phyloP scores from a whole-genome alignment of 2,888 invertebrate genomes.

The Rhagonycha lutea region DNA sequence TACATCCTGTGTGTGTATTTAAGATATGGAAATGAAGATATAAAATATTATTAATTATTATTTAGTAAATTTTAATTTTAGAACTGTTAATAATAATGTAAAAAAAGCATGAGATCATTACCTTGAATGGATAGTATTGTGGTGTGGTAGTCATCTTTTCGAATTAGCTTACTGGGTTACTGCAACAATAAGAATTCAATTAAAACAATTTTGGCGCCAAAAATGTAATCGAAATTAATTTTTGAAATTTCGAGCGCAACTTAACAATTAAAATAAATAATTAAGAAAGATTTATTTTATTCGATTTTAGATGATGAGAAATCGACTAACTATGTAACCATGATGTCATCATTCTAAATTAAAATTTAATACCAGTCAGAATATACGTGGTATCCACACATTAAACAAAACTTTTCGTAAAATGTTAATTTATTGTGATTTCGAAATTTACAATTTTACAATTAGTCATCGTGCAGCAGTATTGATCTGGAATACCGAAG shows the following conservation, averaged over 20 bases:
- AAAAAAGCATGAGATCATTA: constrained; percentile 55
- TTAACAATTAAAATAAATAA: neutral
- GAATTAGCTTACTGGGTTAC: constrained; percentile 5
- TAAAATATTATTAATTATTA: neutral
- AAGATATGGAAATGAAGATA: neutral
- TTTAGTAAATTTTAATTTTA: neutral
- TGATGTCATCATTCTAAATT: constrained; percentile 21
- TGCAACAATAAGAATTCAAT: constrained; percentile 12
- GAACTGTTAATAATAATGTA: neutral
- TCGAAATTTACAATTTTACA: neutral
- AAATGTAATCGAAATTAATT: neutral
- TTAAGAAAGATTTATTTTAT: neutral
- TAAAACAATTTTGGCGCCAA: constrained; percentile 1
- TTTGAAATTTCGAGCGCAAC: neutral
- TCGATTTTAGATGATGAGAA: constrained; percentile 15
- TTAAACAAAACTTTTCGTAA: neutral
- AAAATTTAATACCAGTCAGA: neutral
- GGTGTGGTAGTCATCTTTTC: constrained; percentile 66
- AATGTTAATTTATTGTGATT: neutral
- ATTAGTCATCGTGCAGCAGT: neutral
- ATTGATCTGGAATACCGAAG: neutral
- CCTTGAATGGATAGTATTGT: constrained; percentile 87
- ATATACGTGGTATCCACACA: neutral
- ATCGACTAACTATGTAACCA: constrained; percentile 16
- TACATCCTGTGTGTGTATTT: neutral